Percentiles rank a stretch among this genome's conserved stretches.
Conservation (phyloP, 37 sponge, comb jelly and placozoan species). For the Cladorhizidae sp. region DNA sequence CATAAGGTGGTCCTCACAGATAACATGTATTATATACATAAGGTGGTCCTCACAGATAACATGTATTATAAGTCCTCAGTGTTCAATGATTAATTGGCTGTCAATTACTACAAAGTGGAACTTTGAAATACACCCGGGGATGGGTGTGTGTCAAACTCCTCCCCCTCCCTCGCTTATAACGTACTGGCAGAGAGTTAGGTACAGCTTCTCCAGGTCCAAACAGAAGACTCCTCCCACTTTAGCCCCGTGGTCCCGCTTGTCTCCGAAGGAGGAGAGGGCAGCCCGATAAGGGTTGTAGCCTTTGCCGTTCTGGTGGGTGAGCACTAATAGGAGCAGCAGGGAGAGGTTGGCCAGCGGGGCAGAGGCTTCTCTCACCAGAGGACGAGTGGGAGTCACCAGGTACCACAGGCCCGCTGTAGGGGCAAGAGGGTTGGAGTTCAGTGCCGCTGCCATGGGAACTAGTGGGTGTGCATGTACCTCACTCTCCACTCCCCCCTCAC, state of each 20-base stretch:
- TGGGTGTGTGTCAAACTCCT: too few relatives aligned
- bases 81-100: too few relatives aligned
- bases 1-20: too few relatives aligned
- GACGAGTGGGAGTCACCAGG: slow-evolving; percentile 32
- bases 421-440: too few relatives aligned
- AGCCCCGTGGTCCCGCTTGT: slow-evolving; percentile 25
- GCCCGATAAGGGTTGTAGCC: slow-evolving; percentile 67
- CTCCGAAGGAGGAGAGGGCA: slow-evolving; percentile 62
- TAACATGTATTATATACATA: too few relatives aligned
- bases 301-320: slow-evolving; percentile 49
- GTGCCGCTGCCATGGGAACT: too few relatives aligned
- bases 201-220: slow-evolving; percentile 69
- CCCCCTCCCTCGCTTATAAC: slow-evolving; percentile 1
- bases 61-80: too few relatives aligned
- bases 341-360: slow-evolving; percentile 77
- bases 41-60: too few relatives aligned
- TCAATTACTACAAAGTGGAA: too few relatives aligned
- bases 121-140: too few relatives aligned
- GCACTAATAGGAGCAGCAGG: slow-evolving; percentile 71
- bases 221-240: slow-evolving; percentile 10
- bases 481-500: too few relatives aligned
- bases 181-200: slow-evolving; percentile 76
- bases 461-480: too few relatives aligned
- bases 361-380: neutral
- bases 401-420: slow-evolving; percentile 85